Base-by-base conservation (phyloP, 2,888 invertebrate species). In the Carterocephalus palaemon region DNA sequence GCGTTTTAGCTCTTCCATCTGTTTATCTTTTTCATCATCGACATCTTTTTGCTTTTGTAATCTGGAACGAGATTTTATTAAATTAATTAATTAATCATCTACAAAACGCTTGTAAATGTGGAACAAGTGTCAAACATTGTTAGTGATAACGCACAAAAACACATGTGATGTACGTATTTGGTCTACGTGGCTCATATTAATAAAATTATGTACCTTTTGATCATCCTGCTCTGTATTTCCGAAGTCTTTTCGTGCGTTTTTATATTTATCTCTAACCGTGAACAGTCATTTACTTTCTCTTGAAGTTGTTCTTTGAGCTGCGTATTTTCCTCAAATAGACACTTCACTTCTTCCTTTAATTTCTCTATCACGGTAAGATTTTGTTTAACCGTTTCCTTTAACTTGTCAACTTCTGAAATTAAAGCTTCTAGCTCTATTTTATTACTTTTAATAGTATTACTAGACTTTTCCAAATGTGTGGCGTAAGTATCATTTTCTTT, bases 181-280 rank as follows among this genome's bases (percentile, higher is more conserved):
- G n/a, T n/a, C n/a, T n/a, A n/a, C n/a, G n/a, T n/a, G n/a, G n/a
- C n/a, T n/a, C n/a, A n/a, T n/a, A n/a, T n/a, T n/a, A n/a, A n/a
- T n/a, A n/a, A 15, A 15, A 15, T n/a, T 4, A 31, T 4, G 17
- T 64, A 84, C 86, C 82, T 83, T 22, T 60, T 73, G 24, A 85
- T 80, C 62, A 82, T 83, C 46, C 67, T 73, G 49, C 67, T 76
- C 51, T 84, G 85, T 51, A 85, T 72, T 59, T 80, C 75, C 0
- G 76, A 76, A 0, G 84, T 74, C 52, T 81, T 85, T 48, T 84
- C 79, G 31, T 80, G 79, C 0, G 80, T 85, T 55, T 81, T 86
- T 2, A 82, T 80, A 53, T 86, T 86, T 4, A 61, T 67, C 37
- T 79, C 74, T 8, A 84, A 49, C 41, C 72, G 68, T 2, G 60